A percentile compares a stretch with the other conserved stretches of the same genome.
Evolutionary conservation across 2,797 vertebrate species (phyloP).

Genomic region (Helicolenus hilgendorfi): DNA sequence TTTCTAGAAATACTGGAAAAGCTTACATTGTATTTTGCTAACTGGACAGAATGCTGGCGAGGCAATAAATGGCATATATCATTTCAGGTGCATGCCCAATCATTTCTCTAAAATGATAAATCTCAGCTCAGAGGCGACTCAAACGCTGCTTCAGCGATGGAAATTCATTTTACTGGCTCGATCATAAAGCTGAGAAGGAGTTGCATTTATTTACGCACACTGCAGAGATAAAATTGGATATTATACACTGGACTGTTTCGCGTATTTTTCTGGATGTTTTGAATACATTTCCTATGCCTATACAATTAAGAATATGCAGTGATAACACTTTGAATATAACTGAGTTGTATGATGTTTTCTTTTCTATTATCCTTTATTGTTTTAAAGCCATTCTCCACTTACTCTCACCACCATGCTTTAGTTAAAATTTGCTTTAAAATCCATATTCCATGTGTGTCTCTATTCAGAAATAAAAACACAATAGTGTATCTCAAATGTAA

Average conservation of each 20-base stretch:
- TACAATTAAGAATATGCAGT: constrained; percentile 58
- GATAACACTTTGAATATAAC: constrained; percentile 60
- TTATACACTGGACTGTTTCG: constrained; percentile 62
- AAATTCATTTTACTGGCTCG: constrained; percentile 26
- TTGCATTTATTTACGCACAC: constrained; percentile 28
- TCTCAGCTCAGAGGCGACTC: constrained; percentile 42
- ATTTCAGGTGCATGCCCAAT: constrained; percentile 64
- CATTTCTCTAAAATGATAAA: constrained; percentile 54
- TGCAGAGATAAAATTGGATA: constrained; percentile 25
- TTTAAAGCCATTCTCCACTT: constrained; percentile 30
- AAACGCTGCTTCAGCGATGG: neutral
- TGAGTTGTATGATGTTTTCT: constrained; percentile 54
- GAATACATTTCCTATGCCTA: constrained; percentile 30
- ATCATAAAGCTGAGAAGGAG: constrained; percentile 33
- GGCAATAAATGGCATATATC: constrained; percentile 48
- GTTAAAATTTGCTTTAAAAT: constrained; percentile 35
- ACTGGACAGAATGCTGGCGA: constrained; percentile 73
- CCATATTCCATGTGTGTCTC: constrained; percentile 18
- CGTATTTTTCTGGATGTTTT: constrained; percentile 53
- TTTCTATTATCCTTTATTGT: constrained; percentile 44
- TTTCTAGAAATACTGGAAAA: constrained; percentile 83
- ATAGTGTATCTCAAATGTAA: constrained; percentile 45
- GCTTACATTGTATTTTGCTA: constrained; percentile 73
- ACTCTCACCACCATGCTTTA: constrained; percentile 16
- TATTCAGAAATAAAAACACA: constrained; percentile 27